Base-by-base conservation (phyloP, 2,797 vertebrate genomes). In the Pipistrellus pygmaeus region DNA sequence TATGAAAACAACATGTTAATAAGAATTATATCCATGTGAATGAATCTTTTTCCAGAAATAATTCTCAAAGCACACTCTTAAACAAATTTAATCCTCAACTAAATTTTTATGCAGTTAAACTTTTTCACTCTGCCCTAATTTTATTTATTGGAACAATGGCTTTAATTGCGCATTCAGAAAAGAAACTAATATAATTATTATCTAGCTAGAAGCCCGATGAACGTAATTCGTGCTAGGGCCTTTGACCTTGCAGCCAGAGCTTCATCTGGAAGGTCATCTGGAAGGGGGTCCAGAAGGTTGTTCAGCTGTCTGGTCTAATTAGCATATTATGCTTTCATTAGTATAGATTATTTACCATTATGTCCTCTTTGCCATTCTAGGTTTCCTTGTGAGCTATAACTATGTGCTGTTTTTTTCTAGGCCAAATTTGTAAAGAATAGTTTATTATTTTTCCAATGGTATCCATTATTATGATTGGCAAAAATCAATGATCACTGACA, bases 401-500 rank as follows among this genome's bases (percentile, higher is more conserved):
- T 86, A 25, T 87, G 23, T 71, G 25, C 44, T 32, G 46, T 83
- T 88, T 82, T 76, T 87, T 83, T 23, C 51, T 11, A 88, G 23
- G 5, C 13, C 32, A 55, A 3, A 30, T 64, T 53, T 88, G 4
- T 73, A n/a, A 51, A 85, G 51, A 80, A 60, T 62, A 71, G 73
- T 71, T 84, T 35, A 46, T 21, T 66, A 68, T 20, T 57, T 89
- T 64, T 75, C 46, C 62, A 60, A 3, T 73, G 25, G 9, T 57
- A 88, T 41, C 72, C 85, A 11, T 32, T 77, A 14, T 38, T 68
- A 60, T 6, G 5, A 27, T 11, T 57, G 46, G n/a, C 27, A 75
- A 68, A 81, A 60, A 69, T 60, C 57, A 75, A 8, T 30, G n/a
- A 17, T 1, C 35, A 48, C 25, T 30, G 69, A 68, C 38, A 64